These are phyloP conservation scores for Caenorhabditis brenneri DNA, from an alignment of 1,140 invertebrate genomes.

Conservation along the genomic window DNA sequence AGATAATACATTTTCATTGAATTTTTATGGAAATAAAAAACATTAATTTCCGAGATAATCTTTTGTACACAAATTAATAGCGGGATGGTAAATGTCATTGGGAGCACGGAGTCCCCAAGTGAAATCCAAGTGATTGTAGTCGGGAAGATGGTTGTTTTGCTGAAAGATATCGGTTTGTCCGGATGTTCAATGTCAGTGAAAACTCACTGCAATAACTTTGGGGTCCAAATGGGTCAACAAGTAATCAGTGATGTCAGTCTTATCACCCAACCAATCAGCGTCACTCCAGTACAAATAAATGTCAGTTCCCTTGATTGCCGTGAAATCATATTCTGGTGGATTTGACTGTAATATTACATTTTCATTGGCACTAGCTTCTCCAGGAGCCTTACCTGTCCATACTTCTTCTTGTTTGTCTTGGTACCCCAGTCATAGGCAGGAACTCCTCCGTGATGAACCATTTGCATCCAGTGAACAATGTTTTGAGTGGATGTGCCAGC, in stretches of 20 bases:
- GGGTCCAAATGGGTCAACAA: slow-evolving; percentile 57
- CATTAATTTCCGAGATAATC: slow-evolving; percentile 4
- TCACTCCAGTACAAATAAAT: slow-evolving; percentile 57
- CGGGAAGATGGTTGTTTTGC: slow-evolving; percentile 11
- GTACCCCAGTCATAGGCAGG: no score
- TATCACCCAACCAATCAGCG: slow-evolving; percentile 54
- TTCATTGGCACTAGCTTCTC: no score
- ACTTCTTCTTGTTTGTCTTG: background rate
- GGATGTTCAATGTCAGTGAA: background rate
- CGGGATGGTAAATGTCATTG: slow-evolving; percentile 32
- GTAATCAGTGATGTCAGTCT: slow-evolving; percentile 53
- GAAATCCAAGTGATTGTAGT: slow-evolving; percentile 57
- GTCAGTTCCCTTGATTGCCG: slow-evolving; percentile 46
- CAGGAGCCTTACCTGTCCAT: no score
- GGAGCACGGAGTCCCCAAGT: slow-evolving; percentile 54
- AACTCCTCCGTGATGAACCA: no score
- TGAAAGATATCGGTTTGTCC: background rate
- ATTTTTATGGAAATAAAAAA: background rate
- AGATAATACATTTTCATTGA: no score
- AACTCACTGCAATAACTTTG: slow-evolving; percentile 38
- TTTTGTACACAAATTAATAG: slow-evolving; percentile 5
- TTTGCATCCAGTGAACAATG: no score
- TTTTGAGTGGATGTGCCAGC: no score
- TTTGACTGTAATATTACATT: no score
- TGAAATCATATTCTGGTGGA: slow-evolving; percentile 51